Base-by-base conservation (phyloP, 1,140 invertebrate genomes). In the Hyposmocoma kahamanoa region DNA sequence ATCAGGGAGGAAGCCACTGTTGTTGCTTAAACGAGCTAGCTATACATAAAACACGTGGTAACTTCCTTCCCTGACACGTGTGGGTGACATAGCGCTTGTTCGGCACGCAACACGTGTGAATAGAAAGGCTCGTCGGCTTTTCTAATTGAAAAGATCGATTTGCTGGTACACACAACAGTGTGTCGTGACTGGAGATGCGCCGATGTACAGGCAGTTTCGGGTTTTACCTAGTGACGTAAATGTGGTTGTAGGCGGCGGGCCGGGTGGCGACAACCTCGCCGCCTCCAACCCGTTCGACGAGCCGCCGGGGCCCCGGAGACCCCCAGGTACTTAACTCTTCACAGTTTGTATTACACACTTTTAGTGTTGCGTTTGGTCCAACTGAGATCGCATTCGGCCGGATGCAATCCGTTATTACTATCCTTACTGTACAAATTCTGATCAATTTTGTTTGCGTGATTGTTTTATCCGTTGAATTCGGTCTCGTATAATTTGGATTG, bases 241-340 rank as follows among this genome's bases (percentile, higher is more conserved):
- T 83, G 66, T 77, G 72, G 72, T 82, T 81, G 77, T 81, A 81
- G 81, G 78, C 77, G 78, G 78, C 65, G 77, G 81, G 67, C 67
- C 77, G 62, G 80, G 76, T 86, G 81, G 88, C 87, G 84, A 93
- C 88, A 92, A 92, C 87, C 90, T 94, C 69, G 93, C 89, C 88
- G 91, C 93, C 71, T 93, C 91, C 72, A 94, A 94, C 89, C 93
- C 92, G 55, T 94, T 94, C 88, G 93, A 94, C 84, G 92, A 94
- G 89, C 88, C 89, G 67, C 88, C 90, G 61, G 89, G 84, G 67
- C 84, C 81, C 50, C 67, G 82, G 62, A 71, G 82, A 74, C 80
- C 82, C 63, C 80, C 83, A 79, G 83, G 83, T 83, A 84, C 68
- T 56, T 43, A 58, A 64, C 59, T 28, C 47, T 6, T 26, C 24